These are phyloP conservation scores for Icerya purchasi DNA, from an alignment of 2,888 invertebrate species.

Conservation along the genomic window DNA sequence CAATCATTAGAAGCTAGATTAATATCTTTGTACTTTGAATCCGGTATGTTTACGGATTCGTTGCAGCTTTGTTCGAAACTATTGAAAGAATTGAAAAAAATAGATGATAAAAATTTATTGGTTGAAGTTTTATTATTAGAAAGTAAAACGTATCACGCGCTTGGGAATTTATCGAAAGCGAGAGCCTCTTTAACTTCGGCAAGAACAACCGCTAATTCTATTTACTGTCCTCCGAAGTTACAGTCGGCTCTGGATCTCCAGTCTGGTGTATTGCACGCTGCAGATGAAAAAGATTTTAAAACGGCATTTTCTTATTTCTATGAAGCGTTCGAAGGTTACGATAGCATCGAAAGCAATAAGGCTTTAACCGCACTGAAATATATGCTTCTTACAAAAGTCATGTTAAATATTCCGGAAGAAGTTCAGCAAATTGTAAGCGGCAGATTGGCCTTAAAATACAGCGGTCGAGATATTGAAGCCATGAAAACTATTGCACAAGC, in stretches of 20 bases:
- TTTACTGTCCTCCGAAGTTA: conserved; percentile 96
- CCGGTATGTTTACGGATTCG: conserved; percentile 71
- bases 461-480: conserved; percentile 85
- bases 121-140: conserved; percentile 96
- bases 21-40: conserved; percentile 84
- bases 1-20: conserved; percentile 89
- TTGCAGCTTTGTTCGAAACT: conserved; percentile 63
- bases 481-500: conserved; percentile 95
- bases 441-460: conserved; percentile 90
- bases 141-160: conserved; percentile 94
- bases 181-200: conserved; percentile 93
- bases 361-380: conserved; percentile 93
- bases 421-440: conserved; percentile 87
- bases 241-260: conserved; percentile 93
- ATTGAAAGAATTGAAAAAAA: conserved; percentile 85
- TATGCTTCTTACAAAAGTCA: conserved; percentile 96
- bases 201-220: conserved; percentile 97
- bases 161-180: conserved; percentile 89
- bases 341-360: conserved; percentile 76
- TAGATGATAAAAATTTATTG: conserved; percentile 95
- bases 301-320: conserved; percentile 99
- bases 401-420: conserved; percentile 91
- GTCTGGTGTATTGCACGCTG: conserved; percentile 94
- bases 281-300: conserved; percentile 99
- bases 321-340: conserved; percentile 97